Conservation (phyloP, 2,797 vertebrate genomes). For the Graptemys geographica region DNA sequence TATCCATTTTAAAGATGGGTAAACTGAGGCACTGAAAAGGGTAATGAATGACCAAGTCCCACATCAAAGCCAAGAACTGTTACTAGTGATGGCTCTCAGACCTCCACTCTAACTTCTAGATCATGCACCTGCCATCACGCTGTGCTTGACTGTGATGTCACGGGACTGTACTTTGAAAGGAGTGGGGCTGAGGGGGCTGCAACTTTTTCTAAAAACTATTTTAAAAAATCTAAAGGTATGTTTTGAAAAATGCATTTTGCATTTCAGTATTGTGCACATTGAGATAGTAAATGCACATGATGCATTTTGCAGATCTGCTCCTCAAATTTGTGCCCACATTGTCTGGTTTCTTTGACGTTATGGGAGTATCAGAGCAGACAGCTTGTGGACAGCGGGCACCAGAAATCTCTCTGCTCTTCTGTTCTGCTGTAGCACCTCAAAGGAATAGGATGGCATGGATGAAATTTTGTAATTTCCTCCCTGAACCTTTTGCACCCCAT, state of each 20-base stretch:
- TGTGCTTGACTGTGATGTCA: not conserved
- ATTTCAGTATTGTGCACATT: not conserved
- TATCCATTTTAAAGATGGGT: not conserved
- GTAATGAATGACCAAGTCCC: not conserved
- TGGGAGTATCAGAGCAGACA: not conserved
- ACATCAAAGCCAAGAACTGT: not conserved
- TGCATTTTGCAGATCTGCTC: not conserved
- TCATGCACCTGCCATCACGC: not conserved
- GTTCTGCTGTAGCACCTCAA: too few relatives aligned
- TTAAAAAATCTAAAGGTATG: not conserved
- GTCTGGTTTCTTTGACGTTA: not conserved
- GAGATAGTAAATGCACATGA: accelerated
- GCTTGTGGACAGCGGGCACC: not conserved
- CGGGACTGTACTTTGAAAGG: not conserved
- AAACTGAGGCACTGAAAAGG: not conserved
- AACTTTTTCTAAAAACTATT: not conserved
- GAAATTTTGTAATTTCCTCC: not conserved
- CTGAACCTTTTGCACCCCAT: not conserved
- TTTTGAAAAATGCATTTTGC: not conserved
- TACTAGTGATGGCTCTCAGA: not conserved
- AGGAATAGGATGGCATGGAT: not conserved
- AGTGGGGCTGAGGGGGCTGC: not conserved
- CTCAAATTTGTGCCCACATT: not conserved
- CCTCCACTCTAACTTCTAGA: not conserved
- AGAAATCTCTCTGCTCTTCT: not conserved